Percentiles rank a stretch among this genome's conserved stretches.
Conservation (phyloP, 2,113 vertebrate species). For the Cyphomyrus discorhynchus region DNA sequence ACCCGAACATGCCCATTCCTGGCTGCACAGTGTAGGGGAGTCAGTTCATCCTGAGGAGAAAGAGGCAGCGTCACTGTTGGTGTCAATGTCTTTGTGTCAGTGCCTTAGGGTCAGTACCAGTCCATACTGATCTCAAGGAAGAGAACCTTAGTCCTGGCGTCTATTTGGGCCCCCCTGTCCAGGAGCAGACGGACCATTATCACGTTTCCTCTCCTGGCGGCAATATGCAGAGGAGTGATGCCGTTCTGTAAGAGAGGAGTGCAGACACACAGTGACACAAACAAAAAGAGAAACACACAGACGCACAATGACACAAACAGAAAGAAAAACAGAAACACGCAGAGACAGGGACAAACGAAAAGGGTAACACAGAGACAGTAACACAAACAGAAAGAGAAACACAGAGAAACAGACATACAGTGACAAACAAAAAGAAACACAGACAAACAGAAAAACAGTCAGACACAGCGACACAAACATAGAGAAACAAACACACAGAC, state of each 20-base stretch:
- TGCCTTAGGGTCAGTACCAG: background rate
- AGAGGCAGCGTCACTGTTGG: background rate
- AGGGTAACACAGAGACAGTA: background rate
- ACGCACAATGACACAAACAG: background rate
- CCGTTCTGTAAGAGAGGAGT: slow-evolving; percentile 69
- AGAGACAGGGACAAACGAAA: background rate
- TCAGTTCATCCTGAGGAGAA: slow-evolving; percentile 82
- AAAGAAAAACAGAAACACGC: background rate
- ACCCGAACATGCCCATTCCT: slow-evolving; percentile 90
- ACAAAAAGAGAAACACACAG: background rate
- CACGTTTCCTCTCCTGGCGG: slow-evolving; percentile 86
- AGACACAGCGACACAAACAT: too few relatives aligned
- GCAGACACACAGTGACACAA: background rate
- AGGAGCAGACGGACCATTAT: slow-evolving; percentile 96
- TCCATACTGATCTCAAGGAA: background rate
- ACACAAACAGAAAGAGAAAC: background rate
- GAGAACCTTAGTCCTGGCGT: slow-evolving; percentile 87
- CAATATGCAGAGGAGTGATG: slow-evolving; percentile 93
- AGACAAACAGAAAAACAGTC: too few relatives aligned
- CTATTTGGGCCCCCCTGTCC: slow-evolving; percentile 89
- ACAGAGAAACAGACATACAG: background rate
- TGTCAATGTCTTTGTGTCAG: background rate
- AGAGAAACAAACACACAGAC: background rate
- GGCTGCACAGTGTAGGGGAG: slow-evolving; percentile 93
- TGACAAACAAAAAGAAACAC: background rate